Evolutionary conservation across 2,113 vertebrate species (phyloP), one percentile per base, ranked within the genome.

Genomic region (Halcyon malimbica): DNA sequence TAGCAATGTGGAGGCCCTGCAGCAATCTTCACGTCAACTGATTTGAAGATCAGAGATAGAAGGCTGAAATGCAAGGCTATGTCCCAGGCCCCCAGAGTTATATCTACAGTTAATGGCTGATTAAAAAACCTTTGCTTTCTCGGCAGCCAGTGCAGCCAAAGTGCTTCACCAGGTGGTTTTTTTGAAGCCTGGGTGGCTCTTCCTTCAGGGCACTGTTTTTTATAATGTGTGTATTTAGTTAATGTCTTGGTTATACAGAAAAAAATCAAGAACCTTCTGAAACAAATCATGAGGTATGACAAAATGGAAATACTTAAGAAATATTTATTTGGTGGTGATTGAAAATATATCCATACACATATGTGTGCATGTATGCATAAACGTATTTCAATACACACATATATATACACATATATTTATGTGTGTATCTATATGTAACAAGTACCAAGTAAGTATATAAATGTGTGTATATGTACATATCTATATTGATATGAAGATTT

Each of bases 341-440:
- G 6, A 82, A 82, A 63, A 87, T 26, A n/a, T n/a, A 23, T 25
- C 24, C 13, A 37, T 21, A 26, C 7, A 35, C 9, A 42, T 3
- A 3, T 59, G 20, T 51, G 11, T 33, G 11, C 0, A 0, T 20
- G 0, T 15, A 16, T 25, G 18, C 8, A 2, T 42, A 5, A 19
- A 14, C 29, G 21, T 24, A 56, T 28, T 28, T 31, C 37, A 4
- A 24, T 24, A 25, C 11, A 44, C 16, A 39, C 3, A 48, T 6
- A 35, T 11, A 48, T 11, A 48, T 5, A 41, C 42, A 42, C 42
- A 42, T 23, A 17, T 23, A n/a, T 60, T 8, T 57, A 11, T 42
- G 3, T 46, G 10, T 31, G 14, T 42, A 35, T 46, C 54, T 77
- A 16, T 28, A 41, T 23, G 20, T 13, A 89, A 84, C 9, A 70